Conservation (phyloP, 2,888 invertebrate genomes). For the Cosmia trapezina region DNA sequence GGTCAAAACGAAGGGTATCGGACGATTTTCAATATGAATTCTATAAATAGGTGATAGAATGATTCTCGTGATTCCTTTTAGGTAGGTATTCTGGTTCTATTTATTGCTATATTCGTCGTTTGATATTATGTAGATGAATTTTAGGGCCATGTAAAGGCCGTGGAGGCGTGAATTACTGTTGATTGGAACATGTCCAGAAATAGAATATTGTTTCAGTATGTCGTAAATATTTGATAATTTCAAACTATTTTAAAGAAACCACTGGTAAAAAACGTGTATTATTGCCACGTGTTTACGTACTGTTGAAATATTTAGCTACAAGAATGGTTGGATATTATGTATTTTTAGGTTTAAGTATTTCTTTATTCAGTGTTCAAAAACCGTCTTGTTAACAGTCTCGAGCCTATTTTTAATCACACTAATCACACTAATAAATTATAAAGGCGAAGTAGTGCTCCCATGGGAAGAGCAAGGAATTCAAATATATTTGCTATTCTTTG, state of each 20-base stretch:
- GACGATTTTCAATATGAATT: conserved; percentile 45
- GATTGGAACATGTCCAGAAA: background rate
- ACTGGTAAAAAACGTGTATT: background rate
- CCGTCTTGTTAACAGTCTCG: too few relatives aligned
- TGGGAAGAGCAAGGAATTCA: too few relatives aligned
- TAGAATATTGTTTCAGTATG: background rate
- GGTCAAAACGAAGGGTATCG: conserved; percentile 41
- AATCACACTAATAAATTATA: too few relatives aligned
- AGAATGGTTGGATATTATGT: background rate
- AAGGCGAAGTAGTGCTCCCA: too few relatives aligned
- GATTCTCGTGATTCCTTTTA: conserved; percentile 13
- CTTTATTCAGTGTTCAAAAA: too few relatives aligned
- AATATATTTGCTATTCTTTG: too few relatives aligned
- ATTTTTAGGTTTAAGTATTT: too few relatives aligned
- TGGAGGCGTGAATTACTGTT: background rate
- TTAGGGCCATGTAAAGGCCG: too few relatives aligned
- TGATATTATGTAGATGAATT: background rate
- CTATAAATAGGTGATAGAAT: conserved; percentile 36
- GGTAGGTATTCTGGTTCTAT: background rate
- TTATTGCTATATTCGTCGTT: background rate
- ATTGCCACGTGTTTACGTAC: background rate
- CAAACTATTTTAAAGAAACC: background rate
- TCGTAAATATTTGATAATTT: background rate
- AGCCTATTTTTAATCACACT: too few relatives aligned
- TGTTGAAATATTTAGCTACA: background rate